Evolutionary conservation across 2,797 vertebrate genomes (phyloP).

Genomic region (Anguilla marmorata): DNA sequence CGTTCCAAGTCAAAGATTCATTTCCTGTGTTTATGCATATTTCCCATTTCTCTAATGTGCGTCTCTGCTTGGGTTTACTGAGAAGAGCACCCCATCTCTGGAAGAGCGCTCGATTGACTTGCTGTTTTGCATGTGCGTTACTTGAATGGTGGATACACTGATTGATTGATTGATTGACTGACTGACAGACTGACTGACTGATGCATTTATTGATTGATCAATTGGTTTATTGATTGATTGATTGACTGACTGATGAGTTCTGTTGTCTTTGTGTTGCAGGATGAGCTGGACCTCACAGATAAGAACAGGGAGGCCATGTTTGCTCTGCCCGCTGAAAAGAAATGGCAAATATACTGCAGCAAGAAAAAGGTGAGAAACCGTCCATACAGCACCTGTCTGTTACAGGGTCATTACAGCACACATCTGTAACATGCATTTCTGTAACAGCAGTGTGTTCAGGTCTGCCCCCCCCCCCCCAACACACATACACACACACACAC

Average conservation of each 20-base stretch:
- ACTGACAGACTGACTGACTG: background rate
- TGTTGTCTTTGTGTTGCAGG: slow-evolving; percentile 68
- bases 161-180: background rate
- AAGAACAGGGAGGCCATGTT: slow-evolving; percentile 98
- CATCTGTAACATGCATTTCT: background rate
- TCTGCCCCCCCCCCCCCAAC: too few species aligned
- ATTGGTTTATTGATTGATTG: background rate
- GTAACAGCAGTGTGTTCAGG: background rate
- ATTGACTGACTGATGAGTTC: background rate
- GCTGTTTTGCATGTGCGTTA: background rate
- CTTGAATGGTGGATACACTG: background rate
- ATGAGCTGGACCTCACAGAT: slow-evolving; percentile 95
- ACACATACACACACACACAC: background rate
- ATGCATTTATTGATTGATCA: background rate
- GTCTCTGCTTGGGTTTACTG: slow-evolving; percentile 5
- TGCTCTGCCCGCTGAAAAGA: slow-evolving; percentile 93
- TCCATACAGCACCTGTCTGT: background rate
- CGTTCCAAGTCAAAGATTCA: slow-evolving; percentile 54
- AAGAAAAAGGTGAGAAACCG: slow-evolving; percentile 89
- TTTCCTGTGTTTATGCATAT: slow-evolving; percentile 66
- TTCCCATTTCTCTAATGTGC: slow-evolving; percentile 61
- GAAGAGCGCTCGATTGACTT: background rate
- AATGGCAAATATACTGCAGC: slow-evolving; percentile 99
- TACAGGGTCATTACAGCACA: background rate
- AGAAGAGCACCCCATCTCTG: background rate